Percentiles rank a stretch among this genome's conserved stretches.
Evolutionary conservation across 2,888 invertebrate species (phyloP).

Genomic region (Drosophila subsilvestris): DNA sequence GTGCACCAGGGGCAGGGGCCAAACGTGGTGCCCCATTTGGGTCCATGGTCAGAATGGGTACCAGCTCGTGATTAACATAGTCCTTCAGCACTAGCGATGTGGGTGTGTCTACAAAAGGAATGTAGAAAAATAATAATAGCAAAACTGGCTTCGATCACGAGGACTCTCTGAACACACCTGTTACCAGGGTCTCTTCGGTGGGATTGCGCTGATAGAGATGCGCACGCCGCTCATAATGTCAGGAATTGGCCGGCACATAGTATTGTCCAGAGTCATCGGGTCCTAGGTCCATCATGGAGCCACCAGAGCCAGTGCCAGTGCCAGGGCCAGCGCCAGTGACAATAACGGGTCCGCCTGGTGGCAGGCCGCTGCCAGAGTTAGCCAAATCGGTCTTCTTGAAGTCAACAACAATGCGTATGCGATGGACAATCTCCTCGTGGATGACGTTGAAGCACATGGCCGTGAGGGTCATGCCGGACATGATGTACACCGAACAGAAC

Average conservation of each 20-base stretch:
- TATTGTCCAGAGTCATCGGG: slow-evolving; percentile 76
- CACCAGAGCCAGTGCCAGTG: slow-evolving; percentile 29
- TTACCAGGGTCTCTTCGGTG: slow-evolving; percentile 86
- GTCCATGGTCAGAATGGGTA: slow-evolving; percentile 84
- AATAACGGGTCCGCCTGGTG: background rate
- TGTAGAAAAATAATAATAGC: background rate
- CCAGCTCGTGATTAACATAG: slow-evolving; percentile 84
- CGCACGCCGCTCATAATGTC: slow-evolving; percentile 83
- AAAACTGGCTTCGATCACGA: too few species aligned
- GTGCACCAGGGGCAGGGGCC: slow-evolving; percentile 54
- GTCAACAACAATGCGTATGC: slow-evolving; percentile 87
- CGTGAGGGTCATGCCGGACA: slow-evolving; percentile 93
- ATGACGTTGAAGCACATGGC: slow-evolving; percentile 96
- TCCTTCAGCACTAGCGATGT: slow-evolving; percentile 84
- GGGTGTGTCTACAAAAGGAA: slow-evolving; percentile 84
- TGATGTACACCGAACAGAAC: slow-evolving; percentile 95
- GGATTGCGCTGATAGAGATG: slow-evolving; percentile 85
- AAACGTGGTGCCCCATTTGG: slow-evolving; percentile 68
- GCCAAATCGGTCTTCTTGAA: slow-evolving; percentile 74
- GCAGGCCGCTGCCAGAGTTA: slow-evolving; percentile 4
- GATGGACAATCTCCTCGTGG: slow-evolving; percentile 94
- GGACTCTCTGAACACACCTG: slow-evolving; percentile 80
- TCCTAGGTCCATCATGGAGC: slow-evolving; percentile 65
- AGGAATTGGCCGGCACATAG: slow-evolving; percentile 79
- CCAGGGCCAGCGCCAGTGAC: background rate